phyloP scores from a whole-genome alignment of 1,140 invertebrate species.

The Ruditapes philippinarum region DNA sequence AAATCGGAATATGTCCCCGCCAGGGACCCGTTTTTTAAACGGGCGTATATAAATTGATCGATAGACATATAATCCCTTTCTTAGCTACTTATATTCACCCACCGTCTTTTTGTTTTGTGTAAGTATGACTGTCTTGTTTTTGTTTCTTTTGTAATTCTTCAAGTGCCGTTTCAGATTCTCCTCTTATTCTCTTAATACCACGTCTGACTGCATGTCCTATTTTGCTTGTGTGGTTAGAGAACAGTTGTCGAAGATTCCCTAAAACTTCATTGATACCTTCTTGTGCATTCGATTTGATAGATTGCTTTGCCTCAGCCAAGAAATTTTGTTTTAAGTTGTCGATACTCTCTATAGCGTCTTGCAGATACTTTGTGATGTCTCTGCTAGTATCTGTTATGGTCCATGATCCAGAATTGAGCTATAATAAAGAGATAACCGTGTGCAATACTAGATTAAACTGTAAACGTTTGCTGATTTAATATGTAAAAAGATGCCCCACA shows the following conservation, averaged over 20 bases:
- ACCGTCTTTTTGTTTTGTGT: neutral
- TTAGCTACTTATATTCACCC: too few relatives aligned
- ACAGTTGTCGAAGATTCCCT: neutral
- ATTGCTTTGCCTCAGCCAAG: neutral
- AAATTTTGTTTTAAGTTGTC: neutral
- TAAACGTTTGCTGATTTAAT: too few relatives aligned
- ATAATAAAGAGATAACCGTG: too few relatives aligned
- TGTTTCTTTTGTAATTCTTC: neutral
- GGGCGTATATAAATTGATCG: too few relatives aligned
- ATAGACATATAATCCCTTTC: too few relatives aligned
- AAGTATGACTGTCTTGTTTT: neutral
- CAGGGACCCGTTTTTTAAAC: too few relatives aligned
- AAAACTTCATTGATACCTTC: neutral
- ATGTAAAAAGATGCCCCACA: too few relatives aligned
- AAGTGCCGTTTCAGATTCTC: neutral
- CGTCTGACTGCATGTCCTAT: neutral
- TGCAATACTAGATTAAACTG: too few relatives aligned
- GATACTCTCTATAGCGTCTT: neutral
- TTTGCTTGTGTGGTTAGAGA: neutral
- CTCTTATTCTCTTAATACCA: neutral
- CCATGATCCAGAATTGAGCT: neutral
- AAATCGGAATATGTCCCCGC: too few relatives aligned
- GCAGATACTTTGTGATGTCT: neutral
- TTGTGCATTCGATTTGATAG: neutral
- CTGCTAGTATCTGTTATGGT: neutral